Evolutionary conservation across 2,888 invertebrate species (phyloP).

Genomic region (Heliconius cydno): DNA sequence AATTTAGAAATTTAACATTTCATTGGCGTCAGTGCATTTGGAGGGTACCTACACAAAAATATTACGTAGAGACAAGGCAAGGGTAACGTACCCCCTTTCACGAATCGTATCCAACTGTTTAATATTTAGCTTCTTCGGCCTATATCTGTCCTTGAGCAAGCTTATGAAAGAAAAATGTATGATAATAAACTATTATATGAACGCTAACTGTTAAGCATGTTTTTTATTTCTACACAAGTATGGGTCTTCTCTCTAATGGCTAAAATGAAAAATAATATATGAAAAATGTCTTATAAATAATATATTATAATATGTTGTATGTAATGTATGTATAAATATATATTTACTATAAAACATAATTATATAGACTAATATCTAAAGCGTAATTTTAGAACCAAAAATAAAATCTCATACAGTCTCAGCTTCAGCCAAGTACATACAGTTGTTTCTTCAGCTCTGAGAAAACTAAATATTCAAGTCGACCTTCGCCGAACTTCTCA

Average conservation of each 20-base stretch:
- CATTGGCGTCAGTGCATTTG: conserved; percentile 46
- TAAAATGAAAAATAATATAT: neutral
- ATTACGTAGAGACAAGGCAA: conserved; percentile 58
- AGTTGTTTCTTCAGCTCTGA: neutral
- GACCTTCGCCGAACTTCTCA: neutral
- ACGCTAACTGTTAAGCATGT: conserved; percentile 5
- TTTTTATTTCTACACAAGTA: neutral
- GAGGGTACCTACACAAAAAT: conserved; percentile 54
- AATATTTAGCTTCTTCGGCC: conserved; percentile 91
- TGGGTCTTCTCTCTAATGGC: neutral
- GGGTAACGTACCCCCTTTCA: conserved; percentile 89
- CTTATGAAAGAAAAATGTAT: conserved; percentile 61
- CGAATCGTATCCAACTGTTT: conserved; percentile 94
- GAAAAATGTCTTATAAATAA: neutral
- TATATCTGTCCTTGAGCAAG: conserved; percentile 77
- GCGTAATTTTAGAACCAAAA: neutral
- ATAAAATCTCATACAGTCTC: neutral
- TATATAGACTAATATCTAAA: neutral
- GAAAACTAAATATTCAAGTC: neutral
- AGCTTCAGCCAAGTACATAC: neutral
- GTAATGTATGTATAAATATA: neutral
- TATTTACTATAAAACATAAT: neutral
- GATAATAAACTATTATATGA: conserved; percentile 30
- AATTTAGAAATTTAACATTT: neutral
- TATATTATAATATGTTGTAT: neutral